Evolutionary conservation across 53 echinoderm and acorn worm species (phyloP), one percentile per base, ranked within the genome.

Genomic region (Luidia sarsii): DNA sequence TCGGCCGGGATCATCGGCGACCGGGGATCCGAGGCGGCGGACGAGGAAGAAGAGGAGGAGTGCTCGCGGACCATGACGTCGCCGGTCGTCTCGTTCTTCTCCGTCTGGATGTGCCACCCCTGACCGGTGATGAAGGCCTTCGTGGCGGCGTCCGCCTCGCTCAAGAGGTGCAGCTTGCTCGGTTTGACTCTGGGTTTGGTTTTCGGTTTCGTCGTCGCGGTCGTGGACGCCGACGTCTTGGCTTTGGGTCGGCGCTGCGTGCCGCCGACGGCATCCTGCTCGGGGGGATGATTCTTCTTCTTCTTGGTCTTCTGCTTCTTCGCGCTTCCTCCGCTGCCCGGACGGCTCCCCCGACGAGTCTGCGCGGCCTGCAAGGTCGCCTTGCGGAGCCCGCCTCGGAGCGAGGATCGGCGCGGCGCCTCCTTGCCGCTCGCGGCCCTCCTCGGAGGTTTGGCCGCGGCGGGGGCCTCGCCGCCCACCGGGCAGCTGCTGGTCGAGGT

Each of bases 101-200:
- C 61, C 1, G 99, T 99, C 79, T 94, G 91, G 39, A 99, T 99
- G 38, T 90, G 90, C 99, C 99, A 99, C 30, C 99, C 99, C 67
- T 93, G 89, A 5, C 99, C 99, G 3, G 94, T 89, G 33, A 99
- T 91, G 77, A 99, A 99, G 0, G 99, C 99, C 31, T 91, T 94
- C 7, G 66, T 94, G 37, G 71, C 80, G 18, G 77, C 46, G 50
- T 99, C 99, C 8, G 75, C 64, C 10, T 99, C 94, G 4, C 85
- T 87, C 33, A 99, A 38, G 5, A 94, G 50, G 38, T 73, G 89
- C n/a, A 86, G 39, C 54, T 89, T 79, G 25, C 66, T 68, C 39
- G 59, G 50, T 67, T 77, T 77, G 7, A 41, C 28, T 18, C 7
- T 33, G 20, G 1, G 31, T 41, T 61, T 60, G 6, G 46, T 7